A percentile compares a stretch with the other conserved stretches of the same genome.
Evolutionary conservation across 2,113 vertebrate genomes (phyloP).

Genomic region (Paradoxurus hermaphroditus): DNA sequence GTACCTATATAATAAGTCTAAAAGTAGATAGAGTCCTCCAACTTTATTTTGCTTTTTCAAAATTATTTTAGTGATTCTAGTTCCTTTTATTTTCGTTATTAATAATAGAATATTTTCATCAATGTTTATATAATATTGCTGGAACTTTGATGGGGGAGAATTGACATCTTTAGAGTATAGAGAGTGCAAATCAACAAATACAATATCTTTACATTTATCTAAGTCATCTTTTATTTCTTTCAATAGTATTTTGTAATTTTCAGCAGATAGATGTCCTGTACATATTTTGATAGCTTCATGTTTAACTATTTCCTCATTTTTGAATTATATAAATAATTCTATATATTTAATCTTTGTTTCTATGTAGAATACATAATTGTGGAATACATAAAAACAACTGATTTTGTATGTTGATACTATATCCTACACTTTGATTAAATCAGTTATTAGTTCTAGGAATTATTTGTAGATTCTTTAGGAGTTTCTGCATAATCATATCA

Average conservation of each 20-base stretch:
- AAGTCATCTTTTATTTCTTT: neutral
- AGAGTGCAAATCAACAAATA: neutral
- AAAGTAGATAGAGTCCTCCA: neutral
- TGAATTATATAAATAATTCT: neutral
- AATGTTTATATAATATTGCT: neutral
- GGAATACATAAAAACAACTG: neutral
- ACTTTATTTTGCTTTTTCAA: neutral
- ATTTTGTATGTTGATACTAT: neutral
- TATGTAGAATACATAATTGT: neutral
- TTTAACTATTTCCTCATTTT: neutral
- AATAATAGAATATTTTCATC: neutral
- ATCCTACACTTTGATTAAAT: neutral
- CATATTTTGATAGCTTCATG: neutral
- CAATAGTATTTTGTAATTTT: neutral
- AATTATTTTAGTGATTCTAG: neutral
- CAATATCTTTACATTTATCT: neutral
- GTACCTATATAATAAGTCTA: neutral
- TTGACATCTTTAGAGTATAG: neutral
- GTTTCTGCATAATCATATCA: neutral
- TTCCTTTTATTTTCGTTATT: neutral
- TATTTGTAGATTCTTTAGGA: neutral
- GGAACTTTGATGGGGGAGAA: neutral
- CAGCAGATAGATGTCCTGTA: neutral
- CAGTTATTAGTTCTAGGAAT: neutral
- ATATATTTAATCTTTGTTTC: neutral